Percentiles rank a stretch among this genome's conserved stretches.
These are phyloP conservation scores for Acanthoscelides obtectus DNA, from an alignment of 2,888 invertebrate species.

Conservation along the genomic window DNA sequence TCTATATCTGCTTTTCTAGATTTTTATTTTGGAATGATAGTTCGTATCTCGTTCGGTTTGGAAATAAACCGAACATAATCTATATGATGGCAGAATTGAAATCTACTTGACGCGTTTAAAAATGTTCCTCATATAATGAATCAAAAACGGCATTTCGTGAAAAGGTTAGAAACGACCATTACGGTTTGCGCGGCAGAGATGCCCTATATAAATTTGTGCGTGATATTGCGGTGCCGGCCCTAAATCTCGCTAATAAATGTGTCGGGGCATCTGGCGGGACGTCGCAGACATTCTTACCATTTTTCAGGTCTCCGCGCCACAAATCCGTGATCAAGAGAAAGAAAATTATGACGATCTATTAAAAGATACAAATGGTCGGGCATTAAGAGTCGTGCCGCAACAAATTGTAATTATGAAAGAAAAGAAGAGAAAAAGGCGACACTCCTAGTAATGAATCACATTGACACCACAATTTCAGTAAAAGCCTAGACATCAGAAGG, in stretches of 20 bases:
- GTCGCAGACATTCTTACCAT: not conserved
- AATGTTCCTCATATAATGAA: too few relatives aligned
- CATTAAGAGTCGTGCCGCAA: conserved; percentile 11
- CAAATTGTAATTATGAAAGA: conserved; percentile 20
- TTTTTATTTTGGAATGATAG: too few relatives aligned
- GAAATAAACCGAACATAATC: too few relatives aligned
- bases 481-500: conserved; percentile 40
- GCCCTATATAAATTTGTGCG: not conserved
- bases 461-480: conserved; percentile 43
- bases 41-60: too few relatives aligned
- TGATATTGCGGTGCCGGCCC: not conserved
- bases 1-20: too few relatives aligned
- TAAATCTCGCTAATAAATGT: not conserved
- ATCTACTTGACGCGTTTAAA: too few relatives aligned
- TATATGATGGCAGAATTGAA: too few relatives aligned
- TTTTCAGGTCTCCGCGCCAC: not conserved
- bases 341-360: conserved; percentile 17
- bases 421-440: conserved; percentile 23
- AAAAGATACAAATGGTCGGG: conserved; percentile 17
- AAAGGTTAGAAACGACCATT: not conserved
- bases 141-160: too few relatives aligned
- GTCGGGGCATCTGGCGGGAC: not conserved
- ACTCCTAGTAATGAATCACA: conserved; percentile 39
- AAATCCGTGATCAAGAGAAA: conserved; percentile 1
- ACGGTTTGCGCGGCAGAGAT: not conserved